A percentile compares a stretch with the other conserved stretches of the same genome.
Conservation (phyloP, 2,888 invertebrate species). For the Plagiodera versicolora region DNA sequence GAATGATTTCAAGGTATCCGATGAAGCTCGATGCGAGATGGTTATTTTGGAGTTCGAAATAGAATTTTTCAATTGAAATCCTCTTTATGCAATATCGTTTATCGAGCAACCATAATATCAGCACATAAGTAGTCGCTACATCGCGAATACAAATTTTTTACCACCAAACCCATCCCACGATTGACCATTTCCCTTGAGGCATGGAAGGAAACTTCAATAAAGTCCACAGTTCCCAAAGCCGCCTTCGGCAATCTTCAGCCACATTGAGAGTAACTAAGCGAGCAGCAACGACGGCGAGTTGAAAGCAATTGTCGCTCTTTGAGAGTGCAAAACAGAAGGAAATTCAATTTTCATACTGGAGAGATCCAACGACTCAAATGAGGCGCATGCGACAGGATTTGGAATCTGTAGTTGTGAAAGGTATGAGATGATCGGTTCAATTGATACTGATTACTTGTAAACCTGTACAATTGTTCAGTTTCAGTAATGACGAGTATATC, state of each 20-base stretch:
- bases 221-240: constrained; percentile 3
- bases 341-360: constrained; percentile 36
- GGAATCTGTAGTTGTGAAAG: not conserved
- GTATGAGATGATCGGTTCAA: not conserved
- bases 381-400: constrained; percentile 24
- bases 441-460: not conserved
- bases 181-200: not conserved
- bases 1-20: too few species aligned
- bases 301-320: constrained; percentile 29
- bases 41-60: too few species aligned
- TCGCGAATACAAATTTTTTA: not conserved
- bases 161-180: not conserved
- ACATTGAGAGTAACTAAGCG: constrained; percentile 17
- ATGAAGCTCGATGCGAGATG: too few species aligned
- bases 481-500: too few species aligned
- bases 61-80: too few species aligned
- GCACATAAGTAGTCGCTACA: too few species aligned
- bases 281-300: constrained; percentile 15
- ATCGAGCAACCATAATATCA: too few species aligned
- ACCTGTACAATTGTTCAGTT: not conserved
- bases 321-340: constrained; percentile 26
- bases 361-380: constrained; percentile 32
- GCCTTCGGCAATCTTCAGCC: constrained; percentile 11
- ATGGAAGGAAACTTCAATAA: not conserved
- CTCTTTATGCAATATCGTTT: too few species aligned